Conservation (phyloP, 1,140 invertebrate genomes). For the Coelopa frigida region DNA sequence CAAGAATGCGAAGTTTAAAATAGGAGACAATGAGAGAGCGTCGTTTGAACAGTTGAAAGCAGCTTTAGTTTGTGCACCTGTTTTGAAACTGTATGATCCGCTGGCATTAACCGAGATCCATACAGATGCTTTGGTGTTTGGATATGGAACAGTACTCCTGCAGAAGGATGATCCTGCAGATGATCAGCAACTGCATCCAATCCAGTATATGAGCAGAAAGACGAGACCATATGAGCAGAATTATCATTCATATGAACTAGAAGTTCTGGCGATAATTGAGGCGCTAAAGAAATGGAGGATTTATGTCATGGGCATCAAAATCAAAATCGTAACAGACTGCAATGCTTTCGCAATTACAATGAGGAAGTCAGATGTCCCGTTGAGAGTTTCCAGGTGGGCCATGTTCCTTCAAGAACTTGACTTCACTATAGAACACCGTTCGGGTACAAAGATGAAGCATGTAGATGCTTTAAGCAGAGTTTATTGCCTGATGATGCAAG, state of each 20-base stretch:
- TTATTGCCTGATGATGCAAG: constrained; percentile 11
- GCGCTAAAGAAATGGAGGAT: constrained; percentile 22
- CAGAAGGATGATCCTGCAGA: constrained; percentile 27
- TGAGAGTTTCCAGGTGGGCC: constrained; percentile 18
- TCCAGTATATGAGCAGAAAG: constrained; percentile 31
- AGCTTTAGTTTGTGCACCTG: constrained; percentile 7
- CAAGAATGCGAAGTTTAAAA: constrained; percentile 7
- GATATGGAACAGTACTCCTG: constrained; percentile 23
- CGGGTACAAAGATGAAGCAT: constrained; percentile 22
- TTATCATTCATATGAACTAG: constrained; percentile 26
- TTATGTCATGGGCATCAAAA: constrained; percentile 3
- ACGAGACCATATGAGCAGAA: constrained; percentile 20
- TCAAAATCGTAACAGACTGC: constrained; percentile 22
- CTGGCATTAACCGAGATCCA: constrained; percentile 1
- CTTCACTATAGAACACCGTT: constrained; percentile 21
- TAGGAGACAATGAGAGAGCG: background rate
- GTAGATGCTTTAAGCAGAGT: constrained; percentile 24
- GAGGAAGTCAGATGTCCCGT: constrained; percentile 14
- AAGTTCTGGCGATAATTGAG: constrained; percentile 22
- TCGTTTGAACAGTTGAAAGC: constrained; percentile 15
- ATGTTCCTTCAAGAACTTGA: constrained; percentile 22
- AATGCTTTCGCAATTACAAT: constrained; percentile 29
- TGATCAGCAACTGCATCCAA: constrained; percentile 22
- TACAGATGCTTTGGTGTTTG: constrained; percentile 23
- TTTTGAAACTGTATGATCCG: constrained; percentile 16